Evolutionary conservation across 2,113 vertebrate species (phyloP).

Genomic region (Myotis yumanensis): DNA sequence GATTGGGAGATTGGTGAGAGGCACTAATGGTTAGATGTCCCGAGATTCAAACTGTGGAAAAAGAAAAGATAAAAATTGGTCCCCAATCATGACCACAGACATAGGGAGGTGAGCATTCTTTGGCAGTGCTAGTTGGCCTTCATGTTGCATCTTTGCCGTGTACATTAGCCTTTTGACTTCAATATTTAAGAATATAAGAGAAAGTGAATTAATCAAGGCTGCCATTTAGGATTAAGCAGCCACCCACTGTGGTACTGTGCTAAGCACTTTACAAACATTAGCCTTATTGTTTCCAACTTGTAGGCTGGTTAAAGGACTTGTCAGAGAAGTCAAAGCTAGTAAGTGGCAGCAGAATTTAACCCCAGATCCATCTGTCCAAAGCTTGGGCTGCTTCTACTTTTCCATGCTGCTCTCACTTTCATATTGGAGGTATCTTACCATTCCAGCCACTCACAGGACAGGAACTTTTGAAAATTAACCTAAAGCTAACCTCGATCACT

Average conservation of each 20-base stretch:
- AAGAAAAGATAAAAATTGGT: not conserved
- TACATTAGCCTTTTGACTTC: not conserved
- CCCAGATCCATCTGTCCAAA: not conserved
- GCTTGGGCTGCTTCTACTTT: not conserved
- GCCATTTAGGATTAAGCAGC: not conserved
- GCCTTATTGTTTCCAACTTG: slow-evolving; percentile 16
- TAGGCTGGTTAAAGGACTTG: not conserved
- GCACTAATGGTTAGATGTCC: not conserved
- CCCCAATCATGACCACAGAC: not conserved
- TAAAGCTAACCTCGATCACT: not conserved
- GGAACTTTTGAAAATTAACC: not conserved
- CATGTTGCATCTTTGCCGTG: not conserved
- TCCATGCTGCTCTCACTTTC: not conserved
- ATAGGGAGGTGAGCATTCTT: not conserved
- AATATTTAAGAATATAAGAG: not conserved
- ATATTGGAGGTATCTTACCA: not conserved
- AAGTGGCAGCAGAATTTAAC: not conserved
- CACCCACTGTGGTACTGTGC: not conserved
- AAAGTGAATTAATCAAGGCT: not conserved
- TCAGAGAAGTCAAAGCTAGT: not conserved
- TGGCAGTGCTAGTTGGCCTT: not conserved
- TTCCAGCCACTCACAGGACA: not conserved
- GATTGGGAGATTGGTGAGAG: not conserved
- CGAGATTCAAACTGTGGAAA: not conserved
- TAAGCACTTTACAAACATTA: not conserved